Evolutionary conservation across 2,113 vertebrate species (phyloP).

Genomic region (Ibidorhyncha struthersii): DNA sequence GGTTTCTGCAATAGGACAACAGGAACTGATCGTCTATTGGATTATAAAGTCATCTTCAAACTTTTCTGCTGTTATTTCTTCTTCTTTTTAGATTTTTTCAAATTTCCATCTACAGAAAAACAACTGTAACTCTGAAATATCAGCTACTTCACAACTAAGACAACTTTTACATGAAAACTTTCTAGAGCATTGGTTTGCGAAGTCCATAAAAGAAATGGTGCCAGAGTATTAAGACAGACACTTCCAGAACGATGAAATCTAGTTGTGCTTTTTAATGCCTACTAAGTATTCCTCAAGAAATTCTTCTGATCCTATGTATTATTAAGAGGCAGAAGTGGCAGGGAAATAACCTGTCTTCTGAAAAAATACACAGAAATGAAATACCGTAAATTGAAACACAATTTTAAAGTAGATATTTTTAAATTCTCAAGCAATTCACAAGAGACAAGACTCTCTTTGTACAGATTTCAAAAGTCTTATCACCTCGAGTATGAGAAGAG

Average conservation of each 20-base stretch:
- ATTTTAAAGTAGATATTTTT: neutral
- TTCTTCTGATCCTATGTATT: neutral
- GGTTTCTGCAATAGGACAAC: neutral
- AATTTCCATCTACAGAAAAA: neutral
- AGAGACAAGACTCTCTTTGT: neutral
- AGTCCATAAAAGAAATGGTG: neutral
- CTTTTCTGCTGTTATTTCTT: neutral
- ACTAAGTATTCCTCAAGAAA: neutral
- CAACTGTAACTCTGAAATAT: neutral
- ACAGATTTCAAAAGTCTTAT: neutral
- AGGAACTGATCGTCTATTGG: neutral
- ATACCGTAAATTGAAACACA: neutral
- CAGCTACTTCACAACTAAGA: neutral
- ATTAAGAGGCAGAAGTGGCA: neutral
- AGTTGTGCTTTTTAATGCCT: neutral
- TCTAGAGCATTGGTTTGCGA: neutral
- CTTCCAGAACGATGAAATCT: neutral
- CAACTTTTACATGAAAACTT: neutral
- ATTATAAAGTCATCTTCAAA: neutral
- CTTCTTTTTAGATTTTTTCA: neutral
- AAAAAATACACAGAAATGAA: neutral
- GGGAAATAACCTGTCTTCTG: neutral
- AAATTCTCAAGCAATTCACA: neutral
- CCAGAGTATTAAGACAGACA: neutral
- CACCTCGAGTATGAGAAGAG: neutral